Evolutionary conservation across 2,113 vertebrate species (phyloP).

Genomic region (Gymnocephalus cernua): DNA sequence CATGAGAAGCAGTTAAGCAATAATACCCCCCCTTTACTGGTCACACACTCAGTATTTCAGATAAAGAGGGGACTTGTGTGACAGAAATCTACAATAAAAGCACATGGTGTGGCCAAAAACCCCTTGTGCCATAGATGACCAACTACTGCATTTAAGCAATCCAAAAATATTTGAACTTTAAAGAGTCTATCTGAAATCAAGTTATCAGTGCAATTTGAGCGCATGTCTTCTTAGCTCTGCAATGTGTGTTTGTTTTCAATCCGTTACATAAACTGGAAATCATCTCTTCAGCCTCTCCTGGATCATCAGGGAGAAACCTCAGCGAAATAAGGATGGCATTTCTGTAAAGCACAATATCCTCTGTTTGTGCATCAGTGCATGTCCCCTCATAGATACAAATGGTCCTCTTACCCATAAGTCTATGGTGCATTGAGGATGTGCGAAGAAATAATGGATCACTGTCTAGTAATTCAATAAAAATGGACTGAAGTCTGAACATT

Average conservation of each 20-base stretch:
- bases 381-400: conserved; percentile 62
- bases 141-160: conserved; percentile 34
- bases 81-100: conserved; percentile 50
- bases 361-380: conserved; percentile 73
- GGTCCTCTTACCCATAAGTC: conserved; percentile 44
- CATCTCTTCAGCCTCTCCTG: conserved; percentile 29
- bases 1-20: conserved; percentile 78
- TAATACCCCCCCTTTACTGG: conserved; percentile 68
- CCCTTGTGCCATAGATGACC: conserved; percentile 58
- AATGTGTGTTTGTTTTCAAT: conserved; percentile 45
- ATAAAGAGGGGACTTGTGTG: conserved; percentile 43
- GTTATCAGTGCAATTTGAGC: conserved; percentile 40
- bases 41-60: conserved; percentile 53
- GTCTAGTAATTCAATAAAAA: conserved; percentile 79
- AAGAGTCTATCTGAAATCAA: conserved; percentile 38
- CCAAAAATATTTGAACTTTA: conserved; percentile 46
- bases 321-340: conserved; percentile 48
- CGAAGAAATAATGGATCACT: conserved; percentile 59
- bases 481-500: conserved; percentile 10
- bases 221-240: conserved; percentile 47
- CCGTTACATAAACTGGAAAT: conserved; percentile 1
- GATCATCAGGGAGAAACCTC: conserved; percentile 51
- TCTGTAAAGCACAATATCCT: conserved; percentile 79
- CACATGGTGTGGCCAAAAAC: conserved; percentile 28
- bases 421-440: conserved; percentile 53